These are phyloP conservation scores for Platalea minor DNA, from an alignment of 2,797 vertebrate genomes.

Conservation along the genomic window DNA sequence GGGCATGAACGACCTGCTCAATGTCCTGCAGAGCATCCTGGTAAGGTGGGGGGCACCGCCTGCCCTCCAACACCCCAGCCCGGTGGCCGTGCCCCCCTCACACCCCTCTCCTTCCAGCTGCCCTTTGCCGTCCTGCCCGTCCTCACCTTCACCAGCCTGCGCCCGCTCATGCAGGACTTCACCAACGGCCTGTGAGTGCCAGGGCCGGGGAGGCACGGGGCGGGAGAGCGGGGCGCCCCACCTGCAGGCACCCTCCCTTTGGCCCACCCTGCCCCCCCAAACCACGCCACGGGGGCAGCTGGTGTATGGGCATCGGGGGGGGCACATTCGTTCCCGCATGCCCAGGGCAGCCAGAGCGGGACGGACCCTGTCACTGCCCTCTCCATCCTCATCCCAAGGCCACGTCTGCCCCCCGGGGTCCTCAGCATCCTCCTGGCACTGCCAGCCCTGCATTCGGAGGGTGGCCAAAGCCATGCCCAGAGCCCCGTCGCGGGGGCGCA, in stretches of 20 bases:
- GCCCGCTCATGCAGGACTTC: conserved; percentile 76
- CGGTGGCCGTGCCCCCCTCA: fast-evolving
- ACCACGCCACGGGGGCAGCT: neutral
- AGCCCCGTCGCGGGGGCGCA: fast-evolving
- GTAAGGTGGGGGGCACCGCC: conserved; percentile 46
- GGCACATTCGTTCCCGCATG: neutral
- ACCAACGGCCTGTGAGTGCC: conserved; percentile 74
- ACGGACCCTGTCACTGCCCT: neutral
- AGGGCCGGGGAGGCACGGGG: neutral
- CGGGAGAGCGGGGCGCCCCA: neutral
- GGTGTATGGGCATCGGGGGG: neutral
- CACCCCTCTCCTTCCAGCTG: conserved; percentile 58
- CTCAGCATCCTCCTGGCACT: neutral
- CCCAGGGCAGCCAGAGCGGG: fast-evolving
- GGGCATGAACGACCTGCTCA: conserved; percentile 78
- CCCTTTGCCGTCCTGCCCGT: conserved; percentile 77
- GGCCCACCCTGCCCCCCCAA: neutral
- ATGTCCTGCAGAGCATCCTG: conserved; percentile 81
- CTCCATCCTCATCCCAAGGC: neutral
- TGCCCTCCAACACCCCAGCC: neutral
- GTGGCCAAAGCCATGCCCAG: neutral
- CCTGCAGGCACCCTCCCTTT: neutral
- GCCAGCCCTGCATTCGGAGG: neutral
- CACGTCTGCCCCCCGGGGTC: neutral
- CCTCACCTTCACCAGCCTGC: conserved; percentile 81